A percentile compares a stretch with the other conserved stretches of the same genome.
These are phyloP conservation scores for Porphyrio hochstetteri DNA, from an alignment of 2,113 vertebrate genomes.

Conservation along the genomic window DNA sequence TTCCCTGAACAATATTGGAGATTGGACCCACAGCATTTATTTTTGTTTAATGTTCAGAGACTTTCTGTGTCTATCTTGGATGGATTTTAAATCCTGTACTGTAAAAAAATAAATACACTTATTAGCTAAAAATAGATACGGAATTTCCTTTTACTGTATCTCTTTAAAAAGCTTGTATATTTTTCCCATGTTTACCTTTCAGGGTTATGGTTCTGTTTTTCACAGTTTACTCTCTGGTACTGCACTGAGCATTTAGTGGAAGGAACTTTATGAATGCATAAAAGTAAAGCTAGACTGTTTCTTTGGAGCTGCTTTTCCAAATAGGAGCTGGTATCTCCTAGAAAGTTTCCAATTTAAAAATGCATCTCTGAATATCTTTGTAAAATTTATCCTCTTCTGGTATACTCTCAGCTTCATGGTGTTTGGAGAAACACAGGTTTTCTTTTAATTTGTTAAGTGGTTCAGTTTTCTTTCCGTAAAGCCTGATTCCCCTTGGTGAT, in stretches of 20 bases:
- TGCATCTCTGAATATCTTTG: background rate
- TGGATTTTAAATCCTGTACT: background rate
- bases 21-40: background rate
- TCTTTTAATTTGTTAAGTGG: background rate
- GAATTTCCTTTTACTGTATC: background rate
- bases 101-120: background rate
- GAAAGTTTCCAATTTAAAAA: background rate
- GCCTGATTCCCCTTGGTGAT: background rate
- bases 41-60: background rate
- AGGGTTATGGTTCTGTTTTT: conserved; percentile 11
- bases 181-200: conserved; percentile 8
- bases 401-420: background rate
- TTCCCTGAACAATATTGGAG: background rate
- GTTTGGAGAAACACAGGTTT: background rate
- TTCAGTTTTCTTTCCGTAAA: background rate
- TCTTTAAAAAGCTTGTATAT: background rate
- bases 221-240: background rate
- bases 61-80: background rate
- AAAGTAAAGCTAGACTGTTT: conserved; percentile 2
- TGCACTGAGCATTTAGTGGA: background rate
- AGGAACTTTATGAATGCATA: conserved; percentile 31
- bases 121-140: background rate
- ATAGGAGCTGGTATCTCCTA: background rate
- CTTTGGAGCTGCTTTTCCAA: background rate
- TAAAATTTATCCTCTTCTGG: background rate